phyloP scores from a whole-genome alignment of 2,113 vertebrate species.

The Echinops telfairi region DNA sequence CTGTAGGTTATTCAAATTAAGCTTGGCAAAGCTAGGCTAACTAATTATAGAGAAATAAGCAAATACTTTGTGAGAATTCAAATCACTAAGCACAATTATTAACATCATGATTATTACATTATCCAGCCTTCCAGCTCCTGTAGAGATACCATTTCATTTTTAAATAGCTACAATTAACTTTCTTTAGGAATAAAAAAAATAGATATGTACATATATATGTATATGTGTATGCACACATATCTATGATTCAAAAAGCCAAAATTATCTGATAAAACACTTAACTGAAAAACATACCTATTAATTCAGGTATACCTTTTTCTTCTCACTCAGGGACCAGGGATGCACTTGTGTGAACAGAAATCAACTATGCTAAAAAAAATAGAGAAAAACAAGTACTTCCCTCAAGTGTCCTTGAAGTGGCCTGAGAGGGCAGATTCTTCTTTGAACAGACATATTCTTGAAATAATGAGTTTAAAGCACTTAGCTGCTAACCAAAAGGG shows the following conservation, averaged over 20 bases:
- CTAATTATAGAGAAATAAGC: neutral
- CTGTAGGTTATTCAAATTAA: neutral
- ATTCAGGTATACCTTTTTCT: neutral
- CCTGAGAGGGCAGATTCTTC: neutral
- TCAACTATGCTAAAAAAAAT: neutral
- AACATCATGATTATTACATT: neutral
- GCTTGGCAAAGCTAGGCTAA: neutral
- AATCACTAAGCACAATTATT: neutral
- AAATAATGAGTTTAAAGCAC: too few species aligned
- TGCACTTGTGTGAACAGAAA: neutral
- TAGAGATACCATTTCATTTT: neutral
- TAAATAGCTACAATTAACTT: neutral
- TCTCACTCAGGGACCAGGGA: neutral
- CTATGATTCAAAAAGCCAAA: neutral
- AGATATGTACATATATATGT: too few species aligned
- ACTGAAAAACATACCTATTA: neutral
- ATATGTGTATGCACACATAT: too few species aligned
- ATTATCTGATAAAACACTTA: neutral
- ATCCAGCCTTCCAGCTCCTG: neutral
- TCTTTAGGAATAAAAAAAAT: neutral
- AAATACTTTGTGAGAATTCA: conserved; percentile 20
- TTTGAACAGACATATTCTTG: neutral
- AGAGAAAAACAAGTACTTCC: neutral
- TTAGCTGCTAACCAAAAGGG: neutral
- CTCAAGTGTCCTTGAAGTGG: neutral